Conservation (phyloP, 1,140 invertebrate species). For the Branchinecta lynchi region DNA sequence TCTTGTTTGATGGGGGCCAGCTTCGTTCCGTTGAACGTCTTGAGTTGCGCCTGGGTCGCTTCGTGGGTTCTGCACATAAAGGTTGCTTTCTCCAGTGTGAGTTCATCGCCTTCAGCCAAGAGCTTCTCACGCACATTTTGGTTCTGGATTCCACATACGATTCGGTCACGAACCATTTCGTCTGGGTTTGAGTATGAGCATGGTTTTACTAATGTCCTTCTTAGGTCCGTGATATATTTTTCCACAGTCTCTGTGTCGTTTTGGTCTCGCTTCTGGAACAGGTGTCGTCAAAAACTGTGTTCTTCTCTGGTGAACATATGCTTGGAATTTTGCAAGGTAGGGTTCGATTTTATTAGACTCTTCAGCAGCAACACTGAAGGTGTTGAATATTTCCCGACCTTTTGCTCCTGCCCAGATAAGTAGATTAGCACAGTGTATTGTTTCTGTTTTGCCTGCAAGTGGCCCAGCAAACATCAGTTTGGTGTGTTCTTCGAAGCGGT, state of each 20-base stretch:
- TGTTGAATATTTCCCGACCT: no score
- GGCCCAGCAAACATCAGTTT: no score
- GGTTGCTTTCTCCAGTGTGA: no score
- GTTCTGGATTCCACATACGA: slow-evolving; percentile 9
- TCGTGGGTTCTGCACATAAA: no score
- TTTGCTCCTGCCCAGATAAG: no score
- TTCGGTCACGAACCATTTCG: slow-evolving; percentile 5
- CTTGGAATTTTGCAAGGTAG: slow-evolving; percentile 1
- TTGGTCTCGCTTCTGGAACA: slow-evolving; percentile 8
- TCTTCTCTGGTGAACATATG: slow-evolving; percentile 2
- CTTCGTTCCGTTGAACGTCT: slow-evolving; percentile 8
- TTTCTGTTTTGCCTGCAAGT: no score
- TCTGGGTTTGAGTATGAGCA: slow-evolving; percentile 5
- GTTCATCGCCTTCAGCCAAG: slow-evolving; percentile 8
- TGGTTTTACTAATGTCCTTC: slow-evolving; percentile 9
- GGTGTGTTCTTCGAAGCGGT: no score
- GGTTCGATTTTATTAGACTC: slow-evolving; percentile 1
- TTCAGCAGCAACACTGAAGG: not conserved
- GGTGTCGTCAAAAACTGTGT: slow-evolving; percentile 5
- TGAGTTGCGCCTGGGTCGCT: no score
- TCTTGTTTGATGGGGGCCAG: slow-evolving; percentile 8
- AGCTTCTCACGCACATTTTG: slow-evolving; percentile 9
- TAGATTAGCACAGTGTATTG: no score
- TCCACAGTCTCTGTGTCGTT: slow-evolving; percentile 8
- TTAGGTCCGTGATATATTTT: slow-evolving; percentile 10